Evolutionary conservation across 2,888 invertebrate genomes (phyloP), one percentile per base, ranked within the genome.

Genomic region (Acanthococcus lagerstroemiae): DNA sequence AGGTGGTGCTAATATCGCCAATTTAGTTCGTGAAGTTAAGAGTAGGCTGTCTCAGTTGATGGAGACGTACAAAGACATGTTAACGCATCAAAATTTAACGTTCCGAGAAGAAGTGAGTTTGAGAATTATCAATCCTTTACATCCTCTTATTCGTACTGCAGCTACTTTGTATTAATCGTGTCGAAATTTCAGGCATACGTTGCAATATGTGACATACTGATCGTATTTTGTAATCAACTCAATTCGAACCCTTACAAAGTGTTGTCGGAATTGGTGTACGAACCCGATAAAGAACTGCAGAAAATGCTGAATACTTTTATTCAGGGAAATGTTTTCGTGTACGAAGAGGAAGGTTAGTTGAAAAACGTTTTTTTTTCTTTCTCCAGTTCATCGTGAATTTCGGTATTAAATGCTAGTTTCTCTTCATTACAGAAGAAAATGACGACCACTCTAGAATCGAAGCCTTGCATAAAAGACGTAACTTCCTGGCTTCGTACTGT

Each of bases 401-500:
- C n/a, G 1, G 37, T 37, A 37, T 37, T 37, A n/a, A 37, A 37
- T n/a, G 26, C 7, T 7, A 26, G 24, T 48, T 69, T 30, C 25
- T 44, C 72, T 72, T 67, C 80, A 12, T 56, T 56, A 3, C 17
- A 84, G 90, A 90, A 72, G 91, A 90, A 73, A 88, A 93, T 76
- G 96, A 96, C 77, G 96, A 97, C 78, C 85, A 86, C 73, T 89
- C 92, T 69, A 90, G 94, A 71, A 97, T 97, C 73, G 96, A 97
- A 79, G 94, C 95, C 75, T 79, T 97, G 50, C 96, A 97, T 79
- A 96, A 95, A 77, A 84, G 95, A 67, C 82, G 97, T 71, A 96
- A 95, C 77, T 93, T 95, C 77, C 80, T 99, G 69, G 95, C 97
- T 1, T 91, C 93, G 21, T 99, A 92, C 78, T 96, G 95, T 80